phyloP scores from a whole-genome alignment of 2,113 vertebrate species.

The Pungitius pungitius region DNA sequence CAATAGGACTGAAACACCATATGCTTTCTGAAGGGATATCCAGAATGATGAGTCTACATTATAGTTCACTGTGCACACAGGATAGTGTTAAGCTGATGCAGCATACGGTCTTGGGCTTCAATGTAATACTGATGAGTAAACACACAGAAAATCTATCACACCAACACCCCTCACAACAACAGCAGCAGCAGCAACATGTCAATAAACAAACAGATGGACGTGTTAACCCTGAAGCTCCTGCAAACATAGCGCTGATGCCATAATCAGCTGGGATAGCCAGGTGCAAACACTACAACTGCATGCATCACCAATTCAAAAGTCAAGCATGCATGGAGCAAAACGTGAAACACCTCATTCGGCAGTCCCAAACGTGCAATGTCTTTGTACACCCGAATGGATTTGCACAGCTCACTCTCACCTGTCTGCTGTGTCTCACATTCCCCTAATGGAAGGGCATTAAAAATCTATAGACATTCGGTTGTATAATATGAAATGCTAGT shows the following conservation, averaged over 20 bases:
- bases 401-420: slow-evolving; percentile 15
- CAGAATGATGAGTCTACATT: slow-evolving; percentile 33
- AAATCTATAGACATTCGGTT: not conserved
- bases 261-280: slow-evolving; percentile 9
- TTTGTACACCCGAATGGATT: slow-evolving; percentile 41
- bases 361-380: slow-evolving; percentile 15
- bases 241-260: slow-evolving; percentile 37
- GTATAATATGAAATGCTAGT: not conserved
- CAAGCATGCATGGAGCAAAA: slow-evolving; percentile 11
- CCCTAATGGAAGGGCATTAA: slow-evolving; percentile 2
- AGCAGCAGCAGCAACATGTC: slow-evolving; percentile 10
- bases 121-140: slow-evolving; percentile 21
- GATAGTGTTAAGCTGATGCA: slow-evolving; percentile 23
- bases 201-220: slow-evolving; percentile 40
- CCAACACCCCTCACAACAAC: slow-evolving; percentile 9
- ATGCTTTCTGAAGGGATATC: slow-evolving; percentile 47
- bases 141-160: slow-evolving; percentile 6
- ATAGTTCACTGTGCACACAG: slow-evolving; percentile 12
- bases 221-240: slow-evolving; percentile 25
- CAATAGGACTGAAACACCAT: slow-evolving; percentile 46
- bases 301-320: slow-evolving; percentile 9
- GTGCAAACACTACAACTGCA: slow-evolving; percentile 22
- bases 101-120: slow-evolving; percentile 11
- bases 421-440: not conserved
- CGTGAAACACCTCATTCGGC: slow-evolving; percentile 33